phyloP scores from a whole-genome alignment of 2,888 invertebrate species.

The Leptopilina myrica region DNA sequence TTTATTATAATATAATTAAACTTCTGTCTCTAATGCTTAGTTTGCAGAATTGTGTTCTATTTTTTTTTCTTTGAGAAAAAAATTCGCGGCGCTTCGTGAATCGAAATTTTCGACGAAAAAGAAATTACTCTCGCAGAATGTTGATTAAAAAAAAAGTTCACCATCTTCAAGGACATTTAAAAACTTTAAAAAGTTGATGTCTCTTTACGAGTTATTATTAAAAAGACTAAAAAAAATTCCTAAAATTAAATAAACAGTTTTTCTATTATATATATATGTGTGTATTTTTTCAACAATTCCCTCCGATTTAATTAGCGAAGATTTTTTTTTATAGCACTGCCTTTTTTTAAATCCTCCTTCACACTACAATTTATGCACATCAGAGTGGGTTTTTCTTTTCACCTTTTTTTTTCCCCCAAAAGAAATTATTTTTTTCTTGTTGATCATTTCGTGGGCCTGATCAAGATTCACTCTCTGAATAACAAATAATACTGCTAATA shows the following conservation, averaged over 20 bases:
- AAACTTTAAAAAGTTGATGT: slow-evolving; percentile 15
- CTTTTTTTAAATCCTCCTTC: slow-evolving; percentile 18
- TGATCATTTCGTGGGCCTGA: background rate
- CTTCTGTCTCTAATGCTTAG: slow-evolving; percentile 64
- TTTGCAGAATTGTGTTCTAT: slow-evolving; percentile 57
- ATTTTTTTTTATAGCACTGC: slow-evolving; percentile 13
- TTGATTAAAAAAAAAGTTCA: slow-evolving; percentile 29
- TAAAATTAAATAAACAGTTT: slow-evolving; percentile 29
- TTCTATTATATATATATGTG: background rate
- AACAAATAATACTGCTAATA: slow-evolving; percentile 54
- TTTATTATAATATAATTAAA: slow-evolving; percentile 56
- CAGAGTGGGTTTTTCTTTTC: slow-evolving; percentile 3
- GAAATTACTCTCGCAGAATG: slow-evolving; percentile 37
- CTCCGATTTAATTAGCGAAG: slow-evolving; percentile 20
- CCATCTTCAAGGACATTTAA: slow-evolving; percentile 32
- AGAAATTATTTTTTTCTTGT: slow-evolving; percentile 6
- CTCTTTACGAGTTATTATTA: slow-evolving; percentile 10
- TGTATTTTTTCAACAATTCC: slow-evolving; percentile 6
- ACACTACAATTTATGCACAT: slow-evolving; percentile 27
- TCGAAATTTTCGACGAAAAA: slow-evolving; percentile 4
- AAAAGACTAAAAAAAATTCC: slow-evolving; percentile 13
- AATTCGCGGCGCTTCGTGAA: slow-evolving; percentile 47
- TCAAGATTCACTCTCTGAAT: slow-evolving; percentile 50
- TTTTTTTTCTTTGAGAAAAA: slow-evolving; percentile 60
- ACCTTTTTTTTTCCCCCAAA: background rate